A percentile compares a stretch with the other conserved stretches of the same genome.
Conservation (phyloP, 92 coral and sea anemone genomes). For the Porites evermanni region DNA sequence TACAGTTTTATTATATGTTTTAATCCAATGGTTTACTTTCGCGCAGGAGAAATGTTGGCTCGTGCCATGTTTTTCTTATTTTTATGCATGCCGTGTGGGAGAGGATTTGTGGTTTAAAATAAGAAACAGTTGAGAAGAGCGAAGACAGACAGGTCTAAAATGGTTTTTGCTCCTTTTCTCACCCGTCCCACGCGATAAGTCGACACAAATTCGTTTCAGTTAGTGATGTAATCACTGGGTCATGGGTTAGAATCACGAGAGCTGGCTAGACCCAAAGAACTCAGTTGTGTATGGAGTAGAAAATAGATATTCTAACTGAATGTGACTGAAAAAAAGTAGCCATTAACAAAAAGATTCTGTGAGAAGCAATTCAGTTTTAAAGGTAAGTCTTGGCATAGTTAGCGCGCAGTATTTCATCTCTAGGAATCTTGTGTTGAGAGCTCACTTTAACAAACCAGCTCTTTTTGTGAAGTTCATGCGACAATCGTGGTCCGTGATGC, state of each 20-base stretch:
- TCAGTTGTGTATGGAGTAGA: too few relatives aligned
- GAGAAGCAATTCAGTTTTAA: too few relatives aligned
- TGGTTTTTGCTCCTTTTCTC: slow-evolving; percentile 13
- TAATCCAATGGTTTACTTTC: neutral
- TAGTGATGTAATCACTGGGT: too few relatives aligned
- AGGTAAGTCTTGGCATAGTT: too few relatives aligned
- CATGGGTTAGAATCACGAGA: neutral
- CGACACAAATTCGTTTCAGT: neutral
- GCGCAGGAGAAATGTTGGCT: neutral
- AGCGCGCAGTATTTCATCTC: too few relatives aligned
- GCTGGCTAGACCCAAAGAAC: too few relatives aligned
- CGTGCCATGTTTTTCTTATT: neutral
- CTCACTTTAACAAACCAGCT: too few relatives aligned
- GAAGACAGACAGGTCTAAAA: slow-evolving; percentile 28
- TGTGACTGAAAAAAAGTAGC: neutral
- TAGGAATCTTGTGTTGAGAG: too few relatives aligned
- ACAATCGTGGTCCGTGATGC: too few relatives aligned
- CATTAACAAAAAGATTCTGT: neutral
- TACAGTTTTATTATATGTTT: neutral
- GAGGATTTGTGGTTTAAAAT: neutral
- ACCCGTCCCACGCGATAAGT: neutral
- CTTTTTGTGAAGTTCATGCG: too few relatives aligned
- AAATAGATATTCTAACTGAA: too few relatives aligned
- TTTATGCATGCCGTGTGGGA: neutral
- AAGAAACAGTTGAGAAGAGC: neutral